These are phyloP conservation scores for Trichoplusia ni DNA, from an alignment of 1,140 invertebrate genomes.

Conservation along the genomic window DNA sequence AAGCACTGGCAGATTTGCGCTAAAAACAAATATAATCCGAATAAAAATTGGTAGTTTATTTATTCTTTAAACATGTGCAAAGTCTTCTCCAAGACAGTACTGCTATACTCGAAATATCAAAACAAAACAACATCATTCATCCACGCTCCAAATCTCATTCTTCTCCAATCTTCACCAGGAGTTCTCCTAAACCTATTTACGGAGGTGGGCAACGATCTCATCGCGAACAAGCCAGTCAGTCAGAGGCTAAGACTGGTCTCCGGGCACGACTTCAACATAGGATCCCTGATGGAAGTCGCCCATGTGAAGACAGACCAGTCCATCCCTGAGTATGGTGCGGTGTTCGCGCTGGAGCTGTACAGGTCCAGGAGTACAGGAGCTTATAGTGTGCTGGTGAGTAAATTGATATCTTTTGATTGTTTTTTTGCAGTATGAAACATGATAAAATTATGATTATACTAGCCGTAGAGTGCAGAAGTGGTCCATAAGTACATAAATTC, in stretches of 20 bases:
- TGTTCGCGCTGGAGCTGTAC: constrained; percentile 66
- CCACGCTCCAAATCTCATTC: background rate
- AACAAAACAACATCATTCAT: background rate
- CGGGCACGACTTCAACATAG: constrained; percentile 71
- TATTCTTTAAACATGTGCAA: too few relatives aligned
- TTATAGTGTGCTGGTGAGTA: constrained; percentile 62
- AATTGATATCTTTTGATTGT: too few relatives aligned
- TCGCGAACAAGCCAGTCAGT: constrained; percentile 44
- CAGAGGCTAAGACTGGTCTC: constrained; percentile 58
- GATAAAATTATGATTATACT: too few relatives aligned
- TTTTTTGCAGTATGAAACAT: too few relatives aligned
- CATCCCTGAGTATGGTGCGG: constrained; percentile 65
- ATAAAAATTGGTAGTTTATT: too few relatives aligned
- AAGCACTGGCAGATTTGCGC: too few relatives aligned
- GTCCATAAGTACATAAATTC: too few relatives aligned
- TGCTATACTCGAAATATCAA: too few relatives aligned
- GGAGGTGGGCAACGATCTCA: constrained; percentile 49
- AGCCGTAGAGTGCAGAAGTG: too few relatives aligned
- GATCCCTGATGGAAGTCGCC: constrained; percentile 64
- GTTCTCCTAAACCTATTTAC: constrained; percentile 65
- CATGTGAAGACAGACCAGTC: constrained; percentile 49
- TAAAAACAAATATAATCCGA: too few relatives aligned
- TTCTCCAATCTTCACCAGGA: constrained; percentile 48
- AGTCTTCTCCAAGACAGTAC: too few relatives aligned
- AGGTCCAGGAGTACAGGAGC: constrained; percentile 51